Base-by-base conservation (phyloP, 2,797 vertebrate genomes). In the Helostoma temminkii region DNA sequence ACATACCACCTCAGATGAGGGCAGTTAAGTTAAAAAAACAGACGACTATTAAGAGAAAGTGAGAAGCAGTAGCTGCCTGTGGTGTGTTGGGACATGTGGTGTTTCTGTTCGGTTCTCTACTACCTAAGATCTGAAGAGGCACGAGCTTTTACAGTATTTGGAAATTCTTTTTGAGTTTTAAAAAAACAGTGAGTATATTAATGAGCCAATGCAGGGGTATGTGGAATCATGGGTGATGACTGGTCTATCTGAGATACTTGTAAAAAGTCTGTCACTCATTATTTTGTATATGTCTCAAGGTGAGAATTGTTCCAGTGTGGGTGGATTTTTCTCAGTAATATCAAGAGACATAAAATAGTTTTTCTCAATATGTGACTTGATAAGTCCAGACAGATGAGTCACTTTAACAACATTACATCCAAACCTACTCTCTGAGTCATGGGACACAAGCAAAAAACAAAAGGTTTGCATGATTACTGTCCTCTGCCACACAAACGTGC, bases 21-120 rank as follows among this genome's bases (percentile, higher is more conserved):
- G 46, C 60, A 42, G 61, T 46, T 57, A n/a, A 60, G 72, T 75
- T 56, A 73, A 71, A 59, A 60, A n/a, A 58, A 57, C 50, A 37
- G 55, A 18, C 2, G 22, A 3, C 48, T 30, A 59, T 66, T 54
- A 24, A n/a, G 43, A 60, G 26, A 19, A 78, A 66, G 78, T 71
- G 78, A 71, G 77, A 67, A 34, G 69, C 12, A 15, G 53, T 14
- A 14, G 41, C 47, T 48, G 48, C 49, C 60, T 43, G 71, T 55
- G 56, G 30, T 58, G 45, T 46, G 30, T 30, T 10, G 57, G 60
- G 46, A 37, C 60, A 72, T 58, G 60, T 47, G 48, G 26, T 54
- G 66, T 21, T 62, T 74, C 24, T 71, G 76, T 78, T 69, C 63
- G 52, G 42, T 62, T 66, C 46, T 24, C 25, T 9, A 6, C 25